Evolutionary conservation across 2,797 vertebrate species (phyloP), one percentile per base, ranked within the genome.

Genomic region (Myotis planiceps): DNA sequence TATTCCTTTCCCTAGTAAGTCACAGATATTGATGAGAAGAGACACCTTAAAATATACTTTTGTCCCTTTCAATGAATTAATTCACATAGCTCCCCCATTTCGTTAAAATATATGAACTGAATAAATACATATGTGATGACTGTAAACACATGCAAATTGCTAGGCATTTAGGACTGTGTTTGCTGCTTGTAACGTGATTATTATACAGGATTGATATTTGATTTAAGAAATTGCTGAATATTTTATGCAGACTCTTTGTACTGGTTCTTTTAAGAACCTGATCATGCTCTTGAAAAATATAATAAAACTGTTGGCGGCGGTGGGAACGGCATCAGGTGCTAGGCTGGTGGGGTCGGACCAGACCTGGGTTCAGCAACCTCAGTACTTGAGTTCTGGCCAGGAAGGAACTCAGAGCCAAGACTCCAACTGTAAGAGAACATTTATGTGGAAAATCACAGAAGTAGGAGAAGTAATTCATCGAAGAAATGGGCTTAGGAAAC

Each of bases 211-310:
- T 37, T 58, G 60, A 34, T 74, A 15, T 82, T 95, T 87, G 84
- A 80, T 80, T 88, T 88, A 88, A 58, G 66, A 74, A 45, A 49
- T 79, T 79, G n/a, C 45, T 88, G 39, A 69, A 58, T 74, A 45
- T 32, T 75, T 96, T 69, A 65, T 87, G 39, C 9, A 34, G 12
- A 55, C 0, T 19, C n/a, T 80, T 85, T 37, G 47, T 88, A 42
- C 25, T 39, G 8, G 3, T 55, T 76, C n/a, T 89, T 96, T 93
- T 49, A 96, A 71, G 55, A 83, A 90, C 78, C 49, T 90, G 47
- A 75, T 86, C 63, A 75, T 47, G 9, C n/a, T 79, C 45, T 76
- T 87, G 37, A 87, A 87, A 94, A 92, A 83, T 58, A 71, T 39
- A 76, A 78, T 66, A n/a, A 58, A 74, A 45, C 13, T 32, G n/a